Conservation (phyloP, 2,113 vertebrate genomes). For the Sylvietta virens region DNA sequence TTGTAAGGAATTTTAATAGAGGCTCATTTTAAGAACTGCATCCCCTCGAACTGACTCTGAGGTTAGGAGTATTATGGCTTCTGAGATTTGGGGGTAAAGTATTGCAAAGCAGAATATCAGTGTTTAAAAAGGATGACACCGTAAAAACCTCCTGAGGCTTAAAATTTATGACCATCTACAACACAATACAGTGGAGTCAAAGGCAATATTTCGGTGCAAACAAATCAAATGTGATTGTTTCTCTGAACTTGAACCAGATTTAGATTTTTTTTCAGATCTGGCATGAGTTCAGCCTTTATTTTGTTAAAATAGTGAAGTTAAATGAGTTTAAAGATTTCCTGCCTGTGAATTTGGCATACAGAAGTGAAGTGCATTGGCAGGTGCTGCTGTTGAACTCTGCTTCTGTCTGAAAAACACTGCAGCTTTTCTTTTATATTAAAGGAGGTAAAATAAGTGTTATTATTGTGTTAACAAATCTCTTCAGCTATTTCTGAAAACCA, state of each 20-base stretch:
- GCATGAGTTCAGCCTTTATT: neutral
- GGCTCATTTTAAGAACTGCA: neutral
- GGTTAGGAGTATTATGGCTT: neutral
- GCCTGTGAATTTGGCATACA: neutral
- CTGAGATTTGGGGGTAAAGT: neutral
- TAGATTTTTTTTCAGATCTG: neutral
- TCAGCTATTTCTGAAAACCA: neutral
- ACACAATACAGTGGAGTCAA: neutral
- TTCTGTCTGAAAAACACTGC: neutral
- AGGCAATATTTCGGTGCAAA: neutral
- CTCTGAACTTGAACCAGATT: neutral
- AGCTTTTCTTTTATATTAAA: neutral
- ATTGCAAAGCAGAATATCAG: neutral
- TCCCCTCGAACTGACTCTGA: neutral
- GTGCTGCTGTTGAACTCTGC: neutral
- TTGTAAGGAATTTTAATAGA: neutral
- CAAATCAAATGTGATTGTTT: neutral
- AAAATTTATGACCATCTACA: neutral
- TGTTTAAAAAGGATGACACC: neutral
- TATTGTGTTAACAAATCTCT: neutral
- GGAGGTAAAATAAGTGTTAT: neutral
- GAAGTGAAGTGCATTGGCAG: neutral
- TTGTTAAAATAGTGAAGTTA: neutral
- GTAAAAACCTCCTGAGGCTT: neutral
- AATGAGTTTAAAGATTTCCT: slow-evolving; percentile 3